Percentiles rank a stretch among this genome's conserved stretches.
phyloP scores from a whole-genome alignment of 2,113 vertebrate species.

The Piprites chloris region DNA sequence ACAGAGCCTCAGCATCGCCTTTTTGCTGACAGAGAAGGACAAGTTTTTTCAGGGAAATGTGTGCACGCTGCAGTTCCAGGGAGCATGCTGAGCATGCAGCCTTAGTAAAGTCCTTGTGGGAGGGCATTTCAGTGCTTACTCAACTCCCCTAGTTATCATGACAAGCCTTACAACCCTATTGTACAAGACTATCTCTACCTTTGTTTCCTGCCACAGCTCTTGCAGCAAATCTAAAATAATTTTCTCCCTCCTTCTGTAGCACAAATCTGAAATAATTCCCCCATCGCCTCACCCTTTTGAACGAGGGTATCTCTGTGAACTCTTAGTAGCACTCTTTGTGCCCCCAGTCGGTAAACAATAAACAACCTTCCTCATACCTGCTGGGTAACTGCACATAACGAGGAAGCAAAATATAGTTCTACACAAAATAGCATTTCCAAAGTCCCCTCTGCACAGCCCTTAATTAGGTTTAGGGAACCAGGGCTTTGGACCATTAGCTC shows the following conservation, averaged over 20 bases:
- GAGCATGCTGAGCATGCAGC: neutral
- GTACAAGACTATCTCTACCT: neutral
- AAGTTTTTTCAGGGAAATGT: neutral
- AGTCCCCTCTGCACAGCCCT: neutral
- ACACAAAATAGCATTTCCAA: neutral
- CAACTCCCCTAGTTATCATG: neutral
- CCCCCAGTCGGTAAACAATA: neutral
- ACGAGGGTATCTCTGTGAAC: neutral
- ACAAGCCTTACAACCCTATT: neutral
- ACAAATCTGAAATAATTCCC: neutral
- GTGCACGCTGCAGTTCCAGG: neutral
- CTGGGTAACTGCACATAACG: neutral
- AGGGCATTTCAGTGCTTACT: neutral
- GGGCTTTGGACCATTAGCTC: neutral
- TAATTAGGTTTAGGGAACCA: neutral
- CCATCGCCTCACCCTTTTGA: neutral
- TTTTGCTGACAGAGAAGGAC: neutral
- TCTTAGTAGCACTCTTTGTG: neutral
- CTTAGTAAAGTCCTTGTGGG: slow-evolving; percentile 7
- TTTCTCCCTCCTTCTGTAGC: neutral
- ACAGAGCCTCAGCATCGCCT: slow-evolving; percentile 2
- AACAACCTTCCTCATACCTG: neutral
- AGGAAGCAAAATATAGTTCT: neutral
- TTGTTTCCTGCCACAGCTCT: neutral
- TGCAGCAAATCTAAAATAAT: neutral